Base-by-base conservation (phyloP, 2,113 vertebrate species). In the Ptilorrhoa leucosticta region DNA sequence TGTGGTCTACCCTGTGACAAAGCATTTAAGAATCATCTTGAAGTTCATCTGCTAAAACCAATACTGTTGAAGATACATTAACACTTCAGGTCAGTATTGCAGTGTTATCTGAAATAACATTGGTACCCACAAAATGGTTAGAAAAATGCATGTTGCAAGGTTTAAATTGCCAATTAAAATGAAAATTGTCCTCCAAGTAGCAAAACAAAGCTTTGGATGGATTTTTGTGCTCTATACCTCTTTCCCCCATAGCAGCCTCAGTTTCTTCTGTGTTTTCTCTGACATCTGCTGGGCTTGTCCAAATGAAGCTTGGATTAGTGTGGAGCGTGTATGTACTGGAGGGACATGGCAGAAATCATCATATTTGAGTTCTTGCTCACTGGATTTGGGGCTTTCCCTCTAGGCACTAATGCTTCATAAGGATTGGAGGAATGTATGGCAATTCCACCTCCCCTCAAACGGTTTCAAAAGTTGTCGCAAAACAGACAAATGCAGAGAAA, bases 131-230 rank as follows among this genome's bases (percentile, higher is more conserved):
- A 69, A 81, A 93, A 73, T 13, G 7, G 42, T 72, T 73, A 81
- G 64, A 81, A 94, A 88, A 92, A 75, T 87, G 79, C 60, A 78
- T 77, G 88, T 78, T 94, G 48, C 0, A 0, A 81, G 53, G 48
- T 79, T 94, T 90, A 75, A 71, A 83, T 28, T 63, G 37, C 44
- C 40, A 84, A 45, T 92, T 92, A 96, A 94, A 96, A 91, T 45
- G 64, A 89, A 93, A 90, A 33, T 47, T 70, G 15, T 63, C 83
- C 71, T 90, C 58, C 63, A 58, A 65, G 35, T 54, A 86, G 68
- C 33, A 45, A 69, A 93, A 30, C 47, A 69, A 73, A 86, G 42
- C 47, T 88, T 86, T 70, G 47, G 66, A 44, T 83, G 58, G 63
- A 40, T 80, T 69, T 83, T 17, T 92, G 47, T 86, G 33, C 60